Base-by-base conservation (phyloP, 2,797 vertebrate species). In the Melanotaenia pygmaea region DNA sequence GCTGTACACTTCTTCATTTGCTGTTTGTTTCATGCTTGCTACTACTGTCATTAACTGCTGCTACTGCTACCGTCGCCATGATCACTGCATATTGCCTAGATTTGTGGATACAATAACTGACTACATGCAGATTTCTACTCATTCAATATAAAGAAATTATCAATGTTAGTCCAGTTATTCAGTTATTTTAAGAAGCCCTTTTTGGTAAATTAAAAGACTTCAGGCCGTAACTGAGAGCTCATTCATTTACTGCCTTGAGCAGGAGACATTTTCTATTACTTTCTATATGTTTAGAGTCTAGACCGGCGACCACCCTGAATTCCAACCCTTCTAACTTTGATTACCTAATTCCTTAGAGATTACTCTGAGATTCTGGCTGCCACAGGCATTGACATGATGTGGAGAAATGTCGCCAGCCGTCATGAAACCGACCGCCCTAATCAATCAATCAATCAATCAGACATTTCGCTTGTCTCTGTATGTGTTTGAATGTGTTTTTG, bases 381-480 rank as follows among this genome's bases (percentile, higher is more conserved):
- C 83, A 77, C 77, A 66, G 81, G 81, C 81, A 67, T 76, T 82
- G 87, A 89, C 89, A 87, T 70, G 82, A 92, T 90, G 89, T 81
- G 82, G 81, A 88, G 78, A 89, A 91, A 90, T 93, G 89, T 89
- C 88, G 79, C 83, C 79, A 87, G 84, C 86, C 78, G 82, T 90
- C 91, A 92, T 72, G 86, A 91, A 87, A 85, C 88, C 84, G 59
- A 79, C 72, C 75, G 14, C 76, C 85, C 72, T 82, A 89, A 93
- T 93, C 89, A 91, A 90, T 91, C 83, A 89, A 93, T 26, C 89
- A 91, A 90, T 91, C 90, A 90, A 85, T 93, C 88, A 85, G 83
- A 76, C 64, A 20, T 77, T 67, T 67, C 35, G 76, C 80, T 76
- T 76, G 70, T 74, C 65, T 70, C 45, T 59, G 40, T 67, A 32